Base-by-base conservation (phyloP, 2,113 vertebrate species). In the Lepus americanus region DNA sequence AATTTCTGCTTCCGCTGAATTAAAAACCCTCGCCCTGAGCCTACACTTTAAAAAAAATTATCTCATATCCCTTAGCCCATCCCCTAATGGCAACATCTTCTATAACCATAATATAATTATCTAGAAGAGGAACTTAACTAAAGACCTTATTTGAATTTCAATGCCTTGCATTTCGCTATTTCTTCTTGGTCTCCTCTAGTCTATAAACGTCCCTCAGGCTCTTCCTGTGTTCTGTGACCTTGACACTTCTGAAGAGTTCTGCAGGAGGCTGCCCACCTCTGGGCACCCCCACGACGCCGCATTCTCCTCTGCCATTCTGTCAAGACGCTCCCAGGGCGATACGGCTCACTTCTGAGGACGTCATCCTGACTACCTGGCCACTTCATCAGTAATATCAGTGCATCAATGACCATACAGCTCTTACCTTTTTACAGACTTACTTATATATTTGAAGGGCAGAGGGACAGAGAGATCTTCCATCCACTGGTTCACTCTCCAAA, bases 1-100 rank as follows among this genome's bases (percentile, higher is more conserved):
- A 86, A 78, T 63, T 73, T 78, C 63, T 86, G 44, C 10, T 92
- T 79, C 78, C 90, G 63, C 59, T 61, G 53, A 88, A 49, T 36
- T 81, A 80, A 80, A 59, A 90, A 82, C 12, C 88, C 20, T 64
- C 9, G 31, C 19, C 31, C n/a, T 67, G 51, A 86, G 53, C 66
- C 33, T 92, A 66, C 3, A 73, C 4, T 73, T 61, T 25, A 5
- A 36, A 61, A 66, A 90, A 73, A 17, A n/a, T 11, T n/a, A 23
- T 31, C 19, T 20, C 72, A 23, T 3, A 64, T 44, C 22, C 51
- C 36, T 29, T 7, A 49, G 12, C 7, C 17, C 6, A 64, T 16
- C 53, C 53, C 39, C 51, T 36, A 33, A 39, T 0, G 23, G 31
- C 55, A 36, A 49, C 17, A 29, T 49, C 7, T 25, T 67, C n/a